Evolutionary conservation across 2,797 vertebrate species (phyloP).

Genomic region (Tokudaia muenninki): DNA sequence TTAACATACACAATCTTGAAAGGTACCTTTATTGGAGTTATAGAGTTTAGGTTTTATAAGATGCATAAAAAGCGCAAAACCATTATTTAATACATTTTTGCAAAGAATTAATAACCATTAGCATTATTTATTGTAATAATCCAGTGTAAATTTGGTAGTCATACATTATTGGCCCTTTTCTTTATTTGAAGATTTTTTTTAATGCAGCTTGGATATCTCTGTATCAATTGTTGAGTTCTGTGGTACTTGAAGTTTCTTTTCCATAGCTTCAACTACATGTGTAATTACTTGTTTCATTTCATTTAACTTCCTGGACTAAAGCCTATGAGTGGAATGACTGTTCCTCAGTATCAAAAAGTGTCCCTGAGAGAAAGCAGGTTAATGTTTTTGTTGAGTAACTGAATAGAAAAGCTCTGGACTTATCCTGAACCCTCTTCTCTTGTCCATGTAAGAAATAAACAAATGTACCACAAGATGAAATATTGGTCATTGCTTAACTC

Average conservation of each 20-base stretch:
- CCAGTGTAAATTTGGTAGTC: neutral
- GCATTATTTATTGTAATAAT: neutral
- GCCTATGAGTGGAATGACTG: neutral
- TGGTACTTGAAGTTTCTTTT: neutral
- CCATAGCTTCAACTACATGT: neutral
- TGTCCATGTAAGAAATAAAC: neutral
- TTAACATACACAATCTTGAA: neutral
- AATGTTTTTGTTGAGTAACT: neutral
- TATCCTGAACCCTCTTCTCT: neutral
- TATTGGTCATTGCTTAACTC: neutral
- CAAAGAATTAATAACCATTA: neutral
- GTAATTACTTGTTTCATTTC: neutral
- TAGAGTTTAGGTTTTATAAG: neutral
- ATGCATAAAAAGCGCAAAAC: neutral
- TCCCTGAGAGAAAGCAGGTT: neutral
- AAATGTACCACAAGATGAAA: neutral
- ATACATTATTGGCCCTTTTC: neutral
- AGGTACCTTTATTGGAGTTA: neutral
- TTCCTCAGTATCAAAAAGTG: neutral
- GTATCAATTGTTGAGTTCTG: neutral
- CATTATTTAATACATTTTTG: neutral
- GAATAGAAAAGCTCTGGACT: neutral
- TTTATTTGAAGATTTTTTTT: neutral
- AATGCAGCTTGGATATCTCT: neutral
- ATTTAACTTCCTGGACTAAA: neutral